Evolutionary conservation across 2,113 vertebrate genomes (phyloP).

Genomic region (Coptodon rendalli): DNA sequence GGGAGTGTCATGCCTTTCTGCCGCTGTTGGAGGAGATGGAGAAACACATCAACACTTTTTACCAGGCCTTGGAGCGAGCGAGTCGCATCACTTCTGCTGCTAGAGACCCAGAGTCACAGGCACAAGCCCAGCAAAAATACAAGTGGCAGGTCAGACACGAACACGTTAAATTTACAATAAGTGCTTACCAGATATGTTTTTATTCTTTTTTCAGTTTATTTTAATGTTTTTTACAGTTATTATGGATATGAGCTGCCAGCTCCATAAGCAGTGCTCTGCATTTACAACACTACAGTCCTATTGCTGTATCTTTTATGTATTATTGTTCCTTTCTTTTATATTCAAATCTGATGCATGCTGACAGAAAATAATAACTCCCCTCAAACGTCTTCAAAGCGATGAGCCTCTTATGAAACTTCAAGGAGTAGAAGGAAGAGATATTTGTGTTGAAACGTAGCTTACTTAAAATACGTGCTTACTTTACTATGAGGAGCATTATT

Average conservation of each 20-base stretch:
- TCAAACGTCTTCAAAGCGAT: not conserved
- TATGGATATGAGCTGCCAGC: not conserved
- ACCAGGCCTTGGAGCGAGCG: constrained; percentile 84
- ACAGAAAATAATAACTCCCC: not conserved
- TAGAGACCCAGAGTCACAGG: constrained; percentile 65
- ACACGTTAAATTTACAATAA: not conserved
- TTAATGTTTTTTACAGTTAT: not conserved
- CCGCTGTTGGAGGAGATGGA: constrained; percentile 86
- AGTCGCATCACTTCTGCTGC: constrained; percentile 76
- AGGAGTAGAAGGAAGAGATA: not conserved
- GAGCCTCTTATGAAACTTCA: not conserved
- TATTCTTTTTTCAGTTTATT: not conserved
- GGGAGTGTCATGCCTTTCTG: constrained; percentile 81
- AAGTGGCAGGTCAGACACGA: constrained; percentile 81
- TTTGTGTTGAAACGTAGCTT: not conserved
- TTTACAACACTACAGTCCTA: not conserved
- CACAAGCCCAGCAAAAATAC: constrained; percentile 78
- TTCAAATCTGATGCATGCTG: not conserved
- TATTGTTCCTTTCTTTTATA: not conserved
- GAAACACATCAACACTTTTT: constrained; percentile 84
- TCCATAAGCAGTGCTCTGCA: not conserved
- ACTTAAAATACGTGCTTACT: not conserved
- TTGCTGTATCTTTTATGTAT: not conserved
- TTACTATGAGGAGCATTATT: not conserved
- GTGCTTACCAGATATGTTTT: not conserved